Percentiles rank a stretch among this genome's conserved stretches.
These are phyloP conservation scores for Capitella teleta DNA, from an alignment of 1,140 invertebrate genomes.

Conservation along the genomic window DNA sequence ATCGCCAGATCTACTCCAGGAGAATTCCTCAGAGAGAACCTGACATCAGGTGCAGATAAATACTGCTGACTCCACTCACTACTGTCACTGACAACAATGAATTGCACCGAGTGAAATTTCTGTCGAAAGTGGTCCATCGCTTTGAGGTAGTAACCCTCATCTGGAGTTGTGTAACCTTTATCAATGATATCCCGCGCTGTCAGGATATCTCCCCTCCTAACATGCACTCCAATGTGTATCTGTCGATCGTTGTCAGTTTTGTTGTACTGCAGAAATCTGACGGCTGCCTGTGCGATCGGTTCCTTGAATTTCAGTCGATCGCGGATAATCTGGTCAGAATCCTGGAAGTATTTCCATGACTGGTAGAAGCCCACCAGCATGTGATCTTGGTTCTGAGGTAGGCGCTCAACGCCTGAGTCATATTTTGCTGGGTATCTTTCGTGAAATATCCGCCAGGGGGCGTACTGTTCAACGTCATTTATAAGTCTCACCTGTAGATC, in stretches of 20 bases:
- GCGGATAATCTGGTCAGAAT: background rate
- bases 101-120: constrained; percentile 14
- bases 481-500: background rate
- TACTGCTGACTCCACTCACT: constrained; percentile 15
- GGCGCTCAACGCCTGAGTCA: constrained; percentile 5
- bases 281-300: background rate
- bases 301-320: background rate
- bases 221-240: constrained; percentile 8
- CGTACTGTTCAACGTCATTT: no score
- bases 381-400: constrained; percentile 7
- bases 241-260: background rate
- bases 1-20: constrained; percentile 48
- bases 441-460: background rate
- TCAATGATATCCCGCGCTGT: background rate
- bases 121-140: constrained; percentile 16
- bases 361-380: constrained; percentile 9
- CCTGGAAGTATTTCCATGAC: constrained; percentile 12
- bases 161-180: constrained; percentile 15
- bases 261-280: background rate
- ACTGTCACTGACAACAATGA: constrained; percentile 22
- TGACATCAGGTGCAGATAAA: background rate
- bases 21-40: background rate
- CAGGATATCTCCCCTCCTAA: constrained; percentile 10
- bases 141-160: constrained; percentile 12
- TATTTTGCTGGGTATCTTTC: constrained; percentile 2